Conservation (phyloP, 2,797 vertebrate genomes). For the Psittacula echo region DNA sequence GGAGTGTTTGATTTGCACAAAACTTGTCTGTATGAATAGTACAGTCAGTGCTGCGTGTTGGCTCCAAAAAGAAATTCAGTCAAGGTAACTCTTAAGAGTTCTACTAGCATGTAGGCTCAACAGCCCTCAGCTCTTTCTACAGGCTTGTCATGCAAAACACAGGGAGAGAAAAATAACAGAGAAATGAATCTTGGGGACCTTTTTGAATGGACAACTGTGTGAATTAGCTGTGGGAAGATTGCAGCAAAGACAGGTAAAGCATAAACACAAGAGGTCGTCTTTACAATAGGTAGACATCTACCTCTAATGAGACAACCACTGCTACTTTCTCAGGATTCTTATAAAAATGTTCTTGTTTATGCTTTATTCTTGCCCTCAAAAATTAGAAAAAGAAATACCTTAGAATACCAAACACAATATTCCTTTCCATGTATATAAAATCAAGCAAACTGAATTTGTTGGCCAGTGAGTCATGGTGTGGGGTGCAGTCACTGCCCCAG, state of each 20-base stretch:
- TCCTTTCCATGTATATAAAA: not conserved
- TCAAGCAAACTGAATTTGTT: not conserved
- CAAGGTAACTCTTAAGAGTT: not conserved
- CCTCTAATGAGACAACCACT: not conserved
- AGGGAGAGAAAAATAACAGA: not conserved
- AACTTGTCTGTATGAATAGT: not conserved
- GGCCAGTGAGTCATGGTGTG: not conserved
- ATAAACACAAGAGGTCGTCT: not conserved
- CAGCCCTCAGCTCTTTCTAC: not conserved
- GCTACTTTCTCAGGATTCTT: not conserved
- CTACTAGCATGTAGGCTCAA: not conserved
- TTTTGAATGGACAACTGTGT: not conserved
- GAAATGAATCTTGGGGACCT: not conserved
- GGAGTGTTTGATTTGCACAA: not conserved
- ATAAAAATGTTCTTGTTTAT: not conserved
- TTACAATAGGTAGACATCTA: not conserved
- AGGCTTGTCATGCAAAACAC: not conserved
- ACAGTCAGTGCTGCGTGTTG: not conserved
- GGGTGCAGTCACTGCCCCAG: not conserved
- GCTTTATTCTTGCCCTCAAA: not conserved
- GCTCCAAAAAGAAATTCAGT: not conserved
- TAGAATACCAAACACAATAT: not conserved
- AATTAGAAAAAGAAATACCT: not conserved
- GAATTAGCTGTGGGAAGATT: fast-evolving
- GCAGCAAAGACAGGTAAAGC: not conserved